Base-by-base conservation (phyloP, 1,140 invertebrate genomes). In the Trichoplusia ni region DNA sequence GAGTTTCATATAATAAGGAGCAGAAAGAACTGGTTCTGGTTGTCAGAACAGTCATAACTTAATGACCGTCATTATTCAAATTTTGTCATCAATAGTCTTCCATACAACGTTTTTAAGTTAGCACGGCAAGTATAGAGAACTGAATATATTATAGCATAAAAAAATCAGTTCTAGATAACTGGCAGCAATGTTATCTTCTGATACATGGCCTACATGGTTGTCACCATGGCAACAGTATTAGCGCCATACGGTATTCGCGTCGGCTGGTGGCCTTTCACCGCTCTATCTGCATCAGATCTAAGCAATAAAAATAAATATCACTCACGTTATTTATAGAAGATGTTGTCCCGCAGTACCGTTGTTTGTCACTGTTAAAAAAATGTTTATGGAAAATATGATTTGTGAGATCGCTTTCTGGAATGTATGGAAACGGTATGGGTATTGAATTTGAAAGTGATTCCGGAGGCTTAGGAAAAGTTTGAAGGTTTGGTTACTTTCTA, bases 321-420 rank as follows among this genome's bases (percentile, higher is more conserved):
- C 35, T 14, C 11, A n/a, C 25, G 51, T 54, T 54, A 54, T 54
- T 54, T 54, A 54, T 31, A 19, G 51, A 54, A 40, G 21, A 38
- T 16, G 51, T 54, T 54, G 19, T 40, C 40, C 19, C 31, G 18
- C 11, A 14, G 19, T 37, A 54, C 51, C 51, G 51, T 38, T 54
- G 51, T 54, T 40, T 54, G 51, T 54, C 51, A 54, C 35, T 54
- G 51, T 54, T 54, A 38, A 54, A 47, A 54, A 54, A 19, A 54
- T 38, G 51, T 54, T 54, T 40, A 54, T 54, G 51, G 51, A 54
- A 54, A 54, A 54, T 38, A 54, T 54, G 51, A 54, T 54, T 54
- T 54, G 51, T 54, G 11, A 11, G 51, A 38, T 40, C 51, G 35
- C 21, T 54, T 47, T 23, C 21, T 11, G 35, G 51, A 54, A 54